These are phyloP conservation scores for Manduca sexta DNA, from an alignment of 1,140 invertebrate genomes.

Conservation along the genomic window DNA sequence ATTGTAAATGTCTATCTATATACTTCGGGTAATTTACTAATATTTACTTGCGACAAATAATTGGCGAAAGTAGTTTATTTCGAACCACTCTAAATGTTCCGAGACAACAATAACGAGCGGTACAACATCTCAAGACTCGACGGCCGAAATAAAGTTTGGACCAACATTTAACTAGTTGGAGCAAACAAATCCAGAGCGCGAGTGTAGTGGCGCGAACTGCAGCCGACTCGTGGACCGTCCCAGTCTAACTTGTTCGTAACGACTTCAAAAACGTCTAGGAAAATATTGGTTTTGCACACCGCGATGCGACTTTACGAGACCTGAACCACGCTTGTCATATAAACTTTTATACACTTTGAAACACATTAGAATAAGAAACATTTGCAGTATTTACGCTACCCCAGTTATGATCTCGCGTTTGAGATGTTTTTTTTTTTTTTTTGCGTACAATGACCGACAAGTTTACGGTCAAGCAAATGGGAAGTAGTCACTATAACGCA, in stretches of 20 bases:
- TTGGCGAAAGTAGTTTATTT: conserved; percentile 14
- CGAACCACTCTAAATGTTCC: conserved; percentile 29
- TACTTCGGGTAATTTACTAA: too few relatives aligned
- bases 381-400: too few relatives aligned
- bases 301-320: conserved; percentile 9
- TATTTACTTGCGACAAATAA: conserved; percentile 5
- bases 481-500: too few relatives aligned
- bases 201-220: conserved; percentile 50
- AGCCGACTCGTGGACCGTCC: conserved; percentile 24
- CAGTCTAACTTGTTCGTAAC: conserved; percentile 43
- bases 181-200: conserved; percentile 42
- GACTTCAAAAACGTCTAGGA: conserved; percentile 43
- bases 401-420: too few relatives aligned
- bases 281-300: conserved; percentile 29
- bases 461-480: too few relatives aligned
- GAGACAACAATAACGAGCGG: conserved; percentile 51
- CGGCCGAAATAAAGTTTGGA: conserved; percentile 56
- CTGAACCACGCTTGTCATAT: conserved; percentile 4
- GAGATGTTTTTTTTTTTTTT: too few relatives aligned
- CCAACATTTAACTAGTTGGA: conserved; percentile 67
- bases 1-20: too few relatives aligned
- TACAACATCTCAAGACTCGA: conserved; percentile 46
- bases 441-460: too few relatives aligned
- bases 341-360: too few relatives aligned
- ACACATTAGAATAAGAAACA: too few relatives aligned